phyloP scores from a whole-genome alignment of 2,797 vertebrate species.

The Coccyzus lansbergi region DNA sequence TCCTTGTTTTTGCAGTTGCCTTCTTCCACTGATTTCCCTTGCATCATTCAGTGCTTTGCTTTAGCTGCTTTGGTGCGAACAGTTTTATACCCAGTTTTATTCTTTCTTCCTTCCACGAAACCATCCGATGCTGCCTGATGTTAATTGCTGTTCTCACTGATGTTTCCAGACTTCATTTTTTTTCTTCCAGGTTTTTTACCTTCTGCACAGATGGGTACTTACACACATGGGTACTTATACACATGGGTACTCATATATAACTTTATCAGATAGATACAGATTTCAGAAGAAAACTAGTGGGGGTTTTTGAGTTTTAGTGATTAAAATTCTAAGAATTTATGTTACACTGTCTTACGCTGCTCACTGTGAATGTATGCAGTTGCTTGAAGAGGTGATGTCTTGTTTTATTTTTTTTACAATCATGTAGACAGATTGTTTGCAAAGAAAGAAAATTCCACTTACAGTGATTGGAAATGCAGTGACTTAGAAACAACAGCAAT shows the following conservation, averaged over 20 bases:
- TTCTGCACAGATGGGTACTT: neutral
- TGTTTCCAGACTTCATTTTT: neutral
- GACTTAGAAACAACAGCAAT: neutral
- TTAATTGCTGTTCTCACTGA: neutral
- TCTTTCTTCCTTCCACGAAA: neutral
- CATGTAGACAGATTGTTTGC: neutral
- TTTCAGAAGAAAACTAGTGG: neutral
- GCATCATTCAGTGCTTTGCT: neutral
- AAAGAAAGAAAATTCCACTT: neutral
- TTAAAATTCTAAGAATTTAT: neutral
- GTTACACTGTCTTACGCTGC: fast-evolving
- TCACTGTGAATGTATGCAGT: neutral
- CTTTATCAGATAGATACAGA: neutral
- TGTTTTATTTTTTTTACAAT: neutral
- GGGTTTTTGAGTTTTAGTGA: neutral
- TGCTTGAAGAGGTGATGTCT: neutral
- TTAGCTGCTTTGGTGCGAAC: neutral
- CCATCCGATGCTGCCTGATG: fast-evolving
- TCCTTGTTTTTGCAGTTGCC: neutral
- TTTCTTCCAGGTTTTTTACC: neutral
- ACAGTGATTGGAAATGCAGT: neutral
- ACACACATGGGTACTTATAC: neutral
- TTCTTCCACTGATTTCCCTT: neutral
- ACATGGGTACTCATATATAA: neutral
- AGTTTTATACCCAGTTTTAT: neutral